A percentile compares a stretch with the other conserved stretches of the same genome.
Evolutionary conservation across 2,797 vertebrate genomes (phyloP).

Genomic region (Cyprinodon diabolis): DNA sequence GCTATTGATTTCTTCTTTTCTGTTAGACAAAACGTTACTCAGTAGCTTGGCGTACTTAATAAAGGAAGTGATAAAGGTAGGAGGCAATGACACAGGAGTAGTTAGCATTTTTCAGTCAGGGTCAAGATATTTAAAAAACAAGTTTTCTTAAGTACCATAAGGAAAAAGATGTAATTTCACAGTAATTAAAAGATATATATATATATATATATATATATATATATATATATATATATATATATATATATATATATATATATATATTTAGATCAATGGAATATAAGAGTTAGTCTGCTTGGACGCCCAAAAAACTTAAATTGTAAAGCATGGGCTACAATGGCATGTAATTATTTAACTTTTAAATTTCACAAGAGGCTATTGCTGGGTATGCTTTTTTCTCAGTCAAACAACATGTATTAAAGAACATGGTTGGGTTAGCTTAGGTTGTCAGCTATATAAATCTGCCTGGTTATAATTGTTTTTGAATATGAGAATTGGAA

Average conservation of each 20-base stretch:
- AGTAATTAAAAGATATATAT: too few species aligned
- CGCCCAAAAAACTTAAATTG: background rate
- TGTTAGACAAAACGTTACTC: conserved; percentile 13
- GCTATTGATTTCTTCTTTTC: conserved; percentile 24
- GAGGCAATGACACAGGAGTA: background rate
- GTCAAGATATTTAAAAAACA: too few species aligned
- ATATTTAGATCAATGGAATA: background rate
- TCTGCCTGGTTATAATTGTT: background rate
- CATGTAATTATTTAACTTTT: background rate
- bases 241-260: background rate
- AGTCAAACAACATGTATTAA: background rate
- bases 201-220: too few species aligned
- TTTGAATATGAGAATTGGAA: background rate
- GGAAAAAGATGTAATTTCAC: too few species aligned
- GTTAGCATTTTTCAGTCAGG: too few species aligned
- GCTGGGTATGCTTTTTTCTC: background rate
- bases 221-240: background rate
- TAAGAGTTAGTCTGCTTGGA: too few species aligned
- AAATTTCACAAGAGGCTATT: background rate
- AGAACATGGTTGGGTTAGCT: background rate
- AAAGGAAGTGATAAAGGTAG: conserved; percentile 24
- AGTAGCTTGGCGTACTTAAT: conserved; percentile 26
- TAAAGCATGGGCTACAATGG: background rate
- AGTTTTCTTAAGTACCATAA: too few species aligned
- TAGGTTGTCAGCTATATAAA: background rate